Percentiles rank a stretch among this genome's conserved stretches.
Conservation (phyloP, 1,140 invertebrate genomes). For the Pogonomyrmex barbatus region DNA sequence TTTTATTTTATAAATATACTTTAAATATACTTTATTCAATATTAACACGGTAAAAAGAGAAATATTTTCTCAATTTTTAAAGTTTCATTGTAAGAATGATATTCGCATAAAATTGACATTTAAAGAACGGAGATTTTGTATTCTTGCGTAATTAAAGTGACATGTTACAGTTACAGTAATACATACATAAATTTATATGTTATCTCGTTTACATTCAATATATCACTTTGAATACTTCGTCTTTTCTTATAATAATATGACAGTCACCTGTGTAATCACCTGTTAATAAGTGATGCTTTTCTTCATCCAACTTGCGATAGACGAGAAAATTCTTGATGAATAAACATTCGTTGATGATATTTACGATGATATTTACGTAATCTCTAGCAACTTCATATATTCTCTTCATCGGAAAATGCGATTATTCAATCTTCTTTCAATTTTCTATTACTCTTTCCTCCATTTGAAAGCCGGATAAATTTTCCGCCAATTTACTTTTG, state of each 20-base stretch:
- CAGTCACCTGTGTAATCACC: conserved; percentile 47
- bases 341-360: conserved; percentile 20
- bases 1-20: not conserved
- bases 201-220: not conserved
- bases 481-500: not conserved
- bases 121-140: conserved; percentile 23
- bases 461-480: not conserved
- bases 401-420: not conserved
- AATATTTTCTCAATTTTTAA: not conserved
- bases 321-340: conserved; percentile 35
- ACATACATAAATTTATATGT: conserved; percentile 25
- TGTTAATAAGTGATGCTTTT: conserved; percentile 22
- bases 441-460: not conserved
- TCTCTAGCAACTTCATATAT: not conserved
- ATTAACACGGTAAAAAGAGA: not conserved
- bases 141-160: conserved; percentile 32
- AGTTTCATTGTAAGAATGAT: not conserved
- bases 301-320: conserved; percentile 27
- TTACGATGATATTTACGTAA: too few relatives aligned
- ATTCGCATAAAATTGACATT: conserved; percentile 35
- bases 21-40: not conserved
- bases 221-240: conserved; percentile 3
- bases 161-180: conserved; percentile 13
- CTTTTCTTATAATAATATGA: conserved; percentile 1
- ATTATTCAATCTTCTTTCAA: conserved; percentile 11